Base-by-base conservation (phyloP, 92 coral and sea anemone genomes). In the Epizoanthus ramosus region DNA sequence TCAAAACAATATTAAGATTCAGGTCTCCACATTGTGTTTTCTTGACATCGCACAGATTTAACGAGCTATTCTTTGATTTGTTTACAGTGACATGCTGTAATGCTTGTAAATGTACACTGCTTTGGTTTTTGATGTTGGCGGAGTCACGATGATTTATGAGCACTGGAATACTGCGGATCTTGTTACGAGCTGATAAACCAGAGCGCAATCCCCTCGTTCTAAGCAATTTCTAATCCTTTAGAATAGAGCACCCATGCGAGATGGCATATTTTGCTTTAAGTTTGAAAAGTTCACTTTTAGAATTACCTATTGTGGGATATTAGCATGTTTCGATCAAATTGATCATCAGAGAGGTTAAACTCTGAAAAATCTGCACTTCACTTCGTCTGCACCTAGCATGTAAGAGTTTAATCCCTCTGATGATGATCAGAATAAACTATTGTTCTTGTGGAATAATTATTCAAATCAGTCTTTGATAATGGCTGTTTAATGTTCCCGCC, bases 381-480 rank as follows among this genome's bases (percentile, higher is more conserved):
- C n/a, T n/a, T n/a, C n/a, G n/a, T n/a, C n/a, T n/a, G n/a, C n/a
- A n/a, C n/a, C n/a, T n/a, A n/a, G n/a, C n/a, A n/a, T n/a, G n/a
- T n/a, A n/a, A n/a, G n/a, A n/a, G n/a, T n/a, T n/a, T n/a, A n/a
- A n/a, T n/a, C n/a, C n/a, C n/a, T n/a, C n/a, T n/a, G n/a, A n/a
- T n/a, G n/a, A n/a, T n/a, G n/a, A n/a, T n/a, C n/a, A n/a, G n/a
- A 79, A 79, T 79, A 79, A 79, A 63, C 71, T 37, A 79, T 63
- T 71, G 83, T 79, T 79, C 57, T 67, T 61, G 54, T 63, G n/a
- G 83, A 43, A 67, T 18, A 41, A 63, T 31, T 60, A 63, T 63
- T 31, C 57, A 67, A 61, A 79, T 79, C 76, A 14, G 18, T 71
- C 31, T 17, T 69, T 39, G 74, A 41, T 15, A 18, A 68, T 8